Evolutionary conservation across 2,113 vertebrate genomes (phyloP).

Genomic region (Hemichromis elongatus): DNA sequence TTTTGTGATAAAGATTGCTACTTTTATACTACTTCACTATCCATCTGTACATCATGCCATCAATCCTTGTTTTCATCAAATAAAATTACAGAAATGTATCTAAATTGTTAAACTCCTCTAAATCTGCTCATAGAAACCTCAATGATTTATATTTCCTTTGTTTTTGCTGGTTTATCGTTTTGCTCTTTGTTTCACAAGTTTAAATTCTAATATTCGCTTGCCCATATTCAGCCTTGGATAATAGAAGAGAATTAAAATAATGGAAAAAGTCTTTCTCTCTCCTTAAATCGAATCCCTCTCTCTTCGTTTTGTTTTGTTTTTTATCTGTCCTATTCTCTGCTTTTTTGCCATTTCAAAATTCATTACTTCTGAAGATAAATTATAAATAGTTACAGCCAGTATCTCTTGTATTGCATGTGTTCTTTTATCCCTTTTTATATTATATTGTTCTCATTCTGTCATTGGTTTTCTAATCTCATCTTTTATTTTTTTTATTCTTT

Average conservation of each 20-base stretch:
- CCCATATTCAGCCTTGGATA: background rate
- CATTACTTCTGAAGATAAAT: background rate
- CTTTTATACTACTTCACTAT: background rate
- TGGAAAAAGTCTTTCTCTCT: background rate
- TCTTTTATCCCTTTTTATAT: background rate
- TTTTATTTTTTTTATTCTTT: background rate
- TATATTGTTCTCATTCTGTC: background rate
- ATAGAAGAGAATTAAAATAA: background rate
- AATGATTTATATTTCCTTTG: background rate
- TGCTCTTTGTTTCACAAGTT: background rate
- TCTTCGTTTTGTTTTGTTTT: background rate
- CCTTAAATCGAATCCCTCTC: background rate
- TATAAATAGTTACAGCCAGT: background rate
- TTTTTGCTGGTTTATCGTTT: background rate
- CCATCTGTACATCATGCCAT: background rate
- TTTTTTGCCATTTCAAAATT: background rate
- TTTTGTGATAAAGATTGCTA: background rate
- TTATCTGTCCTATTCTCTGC: background rate
- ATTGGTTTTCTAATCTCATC: background rate
- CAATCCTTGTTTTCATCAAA: background rate
- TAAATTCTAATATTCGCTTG: background rate
- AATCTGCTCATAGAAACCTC: background rate
- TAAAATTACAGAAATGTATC: background rate
- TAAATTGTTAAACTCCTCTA: background rate
- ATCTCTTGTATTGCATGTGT: background rate